Base-by-base conservation (phyloP, 2,888 invertebrate species). In the Callosobruchus maculatus region DNA sequence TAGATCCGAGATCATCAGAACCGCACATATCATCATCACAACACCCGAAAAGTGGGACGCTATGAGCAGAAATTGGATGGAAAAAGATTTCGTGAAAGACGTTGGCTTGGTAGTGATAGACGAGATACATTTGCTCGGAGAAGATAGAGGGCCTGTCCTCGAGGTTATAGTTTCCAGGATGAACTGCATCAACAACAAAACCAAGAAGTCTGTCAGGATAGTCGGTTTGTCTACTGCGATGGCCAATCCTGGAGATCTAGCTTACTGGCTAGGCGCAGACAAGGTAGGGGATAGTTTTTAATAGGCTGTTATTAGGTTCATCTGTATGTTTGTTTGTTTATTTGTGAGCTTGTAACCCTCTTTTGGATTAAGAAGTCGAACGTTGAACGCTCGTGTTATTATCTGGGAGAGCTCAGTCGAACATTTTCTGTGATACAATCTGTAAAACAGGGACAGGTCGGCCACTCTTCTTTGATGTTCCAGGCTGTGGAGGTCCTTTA, bases 11-110 rank as follows among this genome's bases (percentile, higher is more conserved):
- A 93, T 96, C 0, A 96, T 99, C 75, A 91, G 93, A 0, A 91
- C 88, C 72, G 94, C 98, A 0, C 94, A 96, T 85, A 93, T 99
- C 0, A 99, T 99, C 80, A 97, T 99, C 0, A 99, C 99, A 0
- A 99, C 99, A 0, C 99, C 99, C 0, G 99, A 99, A 88, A 99
- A 99, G 86, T 99, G 99, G 99, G 99, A 99, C 87, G 99, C 99
- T 73, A 96, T 99, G 83, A 98, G 97, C 87, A 91, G 99, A 75
- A 97, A 97, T 77, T 99, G 99, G 99, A 97, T 98, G 85, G 98
- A 97, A 0, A 91, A 99, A 80, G 94, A 93, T 86, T 99, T 99
- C 83, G 99, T 99, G 0, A 91, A 92, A 74, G 92, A 96, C 82
- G 97, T 99, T 0, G 93, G 95, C 0, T 89, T 99, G 7, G 95